These are phyloP conservation scores for Netelia melanura DNA, from an alignment of 2,888 invertebrate species.

Conservation along the genomic window DNA sequence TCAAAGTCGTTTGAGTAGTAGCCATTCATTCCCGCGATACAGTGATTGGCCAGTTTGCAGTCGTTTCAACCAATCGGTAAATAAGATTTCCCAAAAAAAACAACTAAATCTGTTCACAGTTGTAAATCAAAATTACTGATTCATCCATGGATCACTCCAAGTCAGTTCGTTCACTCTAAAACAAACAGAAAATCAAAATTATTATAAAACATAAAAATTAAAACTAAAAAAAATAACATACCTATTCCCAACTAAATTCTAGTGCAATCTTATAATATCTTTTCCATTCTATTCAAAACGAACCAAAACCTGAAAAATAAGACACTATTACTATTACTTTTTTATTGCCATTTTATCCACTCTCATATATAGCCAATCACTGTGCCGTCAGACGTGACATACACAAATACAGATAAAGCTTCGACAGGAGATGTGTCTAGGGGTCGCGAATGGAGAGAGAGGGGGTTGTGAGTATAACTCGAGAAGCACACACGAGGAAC, in stretches of 20 bases:
- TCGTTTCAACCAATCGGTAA: too few species aligned
- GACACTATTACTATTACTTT: neutral
- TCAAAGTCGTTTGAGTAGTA: conserved; percentile 15
- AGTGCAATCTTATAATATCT: too few species aligned
- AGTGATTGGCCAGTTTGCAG: neutral
- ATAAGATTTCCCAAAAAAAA: neutral
- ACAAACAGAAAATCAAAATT: too few species aligned
- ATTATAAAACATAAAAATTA: too few species aligned
- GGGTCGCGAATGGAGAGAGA: neutral
- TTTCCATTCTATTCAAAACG: too few species aligned
- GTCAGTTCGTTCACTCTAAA: too few species aligned
- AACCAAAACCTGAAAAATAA: neutral
- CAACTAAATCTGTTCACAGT: neutral
- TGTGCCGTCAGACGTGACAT: neutral
- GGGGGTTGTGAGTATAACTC: neutral
- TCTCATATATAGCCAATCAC: neutral
- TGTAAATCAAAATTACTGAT: neutral
- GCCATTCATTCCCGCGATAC: neutral
- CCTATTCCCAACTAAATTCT: too few species aligned
- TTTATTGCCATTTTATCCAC: neutral
- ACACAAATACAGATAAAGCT: neutral
- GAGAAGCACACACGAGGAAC: conserved; percentile 33
- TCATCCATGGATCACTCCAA: neutral
- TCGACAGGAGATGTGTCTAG: neutral
- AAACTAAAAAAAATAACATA: too few species aligned